A percentile compares a stretch with the other conserved stretches of the same genome.
Conservation (phyloP, 2,888 invertebrate species). For the Tolmerus cingulatus region DNA sequence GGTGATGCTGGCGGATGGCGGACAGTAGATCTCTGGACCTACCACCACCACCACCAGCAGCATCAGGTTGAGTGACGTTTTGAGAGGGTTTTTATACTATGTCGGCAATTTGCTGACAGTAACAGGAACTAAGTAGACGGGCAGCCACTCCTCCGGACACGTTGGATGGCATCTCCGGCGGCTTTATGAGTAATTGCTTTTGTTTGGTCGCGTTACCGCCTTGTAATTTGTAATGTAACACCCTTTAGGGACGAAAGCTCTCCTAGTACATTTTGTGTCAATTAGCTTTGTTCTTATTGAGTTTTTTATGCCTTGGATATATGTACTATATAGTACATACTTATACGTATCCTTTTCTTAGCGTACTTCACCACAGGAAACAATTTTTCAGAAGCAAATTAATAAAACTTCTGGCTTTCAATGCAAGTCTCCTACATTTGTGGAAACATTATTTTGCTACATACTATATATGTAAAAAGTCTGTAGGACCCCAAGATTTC, state of each 20-base stretch:
- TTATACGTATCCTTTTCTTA: too few species aligned
- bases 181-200: constrained; percentile 1
- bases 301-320: too few species aligned
- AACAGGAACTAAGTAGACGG: not conserved
- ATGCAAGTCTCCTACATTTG: too few species aligned
- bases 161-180: not conserved
- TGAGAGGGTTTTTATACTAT: not conserved
- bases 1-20: not conserved
- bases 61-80: constrained; percentile 1
- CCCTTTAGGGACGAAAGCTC: not conserved
- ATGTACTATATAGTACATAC: too few species aligned
- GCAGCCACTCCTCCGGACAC: not conserved
- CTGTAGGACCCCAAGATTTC: too few species aligned
- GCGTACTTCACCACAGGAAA: too few species aligned
- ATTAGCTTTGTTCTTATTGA: too few species aligned
- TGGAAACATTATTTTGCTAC: too few species aligned
- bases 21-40: not conserved
- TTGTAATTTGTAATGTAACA: not conserved
- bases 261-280: not conserved
- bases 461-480: too few species aligned
- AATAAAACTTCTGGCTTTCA: too few species aligned
- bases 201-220: not conserved
- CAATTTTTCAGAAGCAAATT: too few species aligned
- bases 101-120: constrained; percentile 13
- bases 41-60: not conserved